Percentiles rank a stretch among this genome's conserved stretches.
These are phyloP conservation scores for Plectus sambesii DNA, from an alignment of 1,140 invertebrate genomes.

Conservation along the genomic window DNA sequence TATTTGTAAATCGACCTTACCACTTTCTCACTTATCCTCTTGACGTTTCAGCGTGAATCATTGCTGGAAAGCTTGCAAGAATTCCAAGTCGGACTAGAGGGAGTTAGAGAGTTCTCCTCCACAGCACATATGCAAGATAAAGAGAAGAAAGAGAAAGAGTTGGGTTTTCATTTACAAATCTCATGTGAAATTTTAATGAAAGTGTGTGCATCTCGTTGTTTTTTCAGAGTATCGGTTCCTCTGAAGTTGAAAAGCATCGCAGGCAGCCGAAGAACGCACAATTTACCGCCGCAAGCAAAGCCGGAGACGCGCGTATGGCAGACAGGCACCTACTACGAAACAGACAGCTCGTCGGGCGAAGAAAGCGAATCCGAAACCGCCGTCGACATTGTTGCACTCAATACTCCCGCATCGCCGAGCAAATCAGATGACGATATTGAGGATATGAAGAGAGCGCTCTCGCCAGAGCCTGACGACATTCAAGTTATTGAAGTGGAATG, in stretches of 20 bases:
- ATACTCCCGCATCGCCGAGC: too few species aligned
- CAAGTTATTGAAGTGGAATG: constrained; percentile 6
- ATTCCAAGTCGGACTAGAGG: constrained; percentile 17
- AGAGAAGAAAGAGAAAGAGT: constrained; percentile 12
- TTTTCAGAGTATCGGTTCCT: not conserved
- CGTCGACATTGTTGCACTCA: too few species aligned
- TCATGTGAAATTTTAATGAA: constrained; percentile 7
- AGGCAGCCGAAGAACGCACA: not conserved
- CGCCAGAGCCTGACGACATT: constrained; percentile 8
- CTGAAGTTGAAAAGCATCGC: constrained; percentile 3
- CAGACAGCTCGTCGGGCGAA: constrained; percentile 2
- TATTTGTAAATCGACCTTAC: not conserved
- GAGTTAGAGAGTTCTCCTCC: constrained; percentile 15
- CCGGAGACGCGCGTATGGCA: constrained; percentile 7
- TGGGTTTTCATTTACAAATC: not conserved
- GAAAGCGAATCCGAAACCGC: not conserved
- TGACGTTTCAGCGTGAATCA: constrained; percentile 26
- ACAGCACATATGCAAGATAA: constrained; percentile 16
- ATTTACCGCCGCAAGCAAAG: not conserved
- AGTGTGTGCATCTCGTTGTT: not conserved
- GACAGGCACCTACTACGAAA: constrained; percentile 17
- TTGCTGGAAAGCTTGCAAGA: constrained; percentile 19
- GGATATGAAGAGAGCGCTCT: not conserved
- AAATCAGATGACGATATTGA: not conserved
- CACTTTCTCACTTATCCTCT: too few species aligned